phyloP scores from a whole-genome alignment of 2,113 vertebrate species.

The Agelaius tricolor region DNA sequence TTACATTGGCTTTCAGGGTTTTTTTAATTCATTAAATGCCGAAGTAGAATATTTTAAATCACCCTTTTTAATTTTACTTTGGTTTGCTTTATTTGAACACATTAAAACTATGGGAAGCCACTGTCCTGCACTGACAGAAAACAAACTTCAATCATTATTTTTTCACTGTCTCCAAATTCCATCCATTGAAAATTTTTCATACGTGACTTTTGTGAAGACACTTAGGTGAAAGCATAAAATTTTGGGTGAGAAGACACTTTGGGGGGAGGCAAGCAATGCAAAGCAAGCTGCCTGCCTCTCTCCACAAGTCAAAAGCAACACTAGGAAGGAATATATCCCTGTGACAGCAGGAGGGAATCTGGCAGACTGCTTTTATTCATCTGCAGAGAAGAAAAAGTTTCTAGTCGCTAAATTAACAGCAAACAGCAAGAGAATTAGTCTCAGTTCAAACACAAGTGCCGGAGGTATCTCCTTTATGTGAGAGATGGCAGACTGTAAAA shows the following conservation, averaged over 20 bases:
- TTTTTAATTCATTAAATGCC: background rate
- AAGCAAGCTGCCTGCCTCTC: background rate
- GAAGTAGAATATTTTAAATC: background rate
- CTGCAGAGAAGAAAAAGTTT: conserved; percentile 31
- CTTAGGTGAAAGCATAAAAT: background rate
- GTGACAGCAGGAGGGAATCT: conserved; percentile 17
- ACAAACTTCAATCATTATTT: background rate
- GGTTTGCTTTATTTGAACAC: background rate
- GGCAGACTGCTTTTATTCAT: conserved; percentile 43
- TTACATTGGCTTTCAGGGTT: background rate
- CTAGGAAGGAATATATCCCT: background rate
- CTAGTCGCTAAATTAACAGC: conserved; percentile 23
- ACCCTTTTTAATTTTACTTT: background rate
- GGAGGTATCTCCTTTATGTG: conserved; percentile 10
- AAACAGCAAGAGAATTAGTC: conserved; percentile 30
- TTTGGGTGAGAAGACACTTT: background rate
- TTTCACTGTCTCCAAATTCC: background rate
- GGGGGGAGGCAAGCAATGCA: background rate
- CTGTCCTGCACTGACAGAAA: background rate
- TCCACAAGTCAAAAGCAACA: background rate
- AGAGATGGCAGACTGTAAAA: conserved; percentile 23
- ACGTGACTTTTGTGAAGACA: background rate
- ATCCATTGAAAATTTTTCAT: background rate
- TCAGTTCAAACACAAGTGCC: background rate
- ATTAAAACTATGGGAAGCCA: background rate